Evolutionary conservation across 2,797 vertebrate genomes (phyloP), one percentile per base, ranked within the genome.

Genomic region (Decapterus maruadsi): DNA sequence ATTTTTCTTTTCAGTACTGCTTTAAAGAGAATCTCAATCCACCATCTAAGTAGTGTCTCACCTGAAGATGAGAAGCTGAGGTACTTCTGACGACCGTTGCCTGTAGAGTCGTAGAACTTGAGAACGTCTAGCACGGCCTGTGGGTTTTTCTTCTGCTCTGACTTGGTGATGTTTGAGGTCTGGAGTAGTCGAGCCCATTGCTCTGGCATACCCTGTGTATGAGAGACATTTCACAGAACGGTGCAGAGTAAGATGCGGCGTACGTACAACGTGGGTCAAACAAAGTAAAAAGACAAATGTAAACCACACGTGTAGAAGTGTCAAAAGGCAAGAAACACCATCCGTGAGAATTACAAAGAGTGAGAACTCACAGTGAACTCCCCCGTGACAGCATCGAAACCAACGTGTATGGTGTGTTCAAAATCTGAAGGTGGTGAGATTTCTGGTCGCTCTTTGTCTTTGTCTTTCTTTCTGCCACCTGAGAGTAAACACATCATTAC

Each of bases 131-230:
- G 95, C 80, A 99, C 98, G 43, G 97, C 98, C 94, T 99, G 98
- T 0, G 98, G 98, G 85, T 99, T 99, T 82, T 99, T 99, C 95
- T 99, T 99, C 94, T 99, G 98, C 93, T 99, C 98, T 8, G 96
- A 96, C 91, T 99, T 99, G 29, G 97, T 99, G 92, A 99, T 99
- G 90, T 99, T 99, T 88, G 98, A 99, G 68, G 98, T 99, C 93
- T 99, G 98, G 75, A 99, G 95, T 72, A 99, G 93, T 59, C 97
- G 94, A 80, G 98, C 98, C 98, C 98, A 99, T 72, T 99, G 98
- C 90, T 99, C 98, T 60, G 98, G 98, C 98, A 99, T 99, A 72
- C 98, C 98, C 98, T 99, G 79, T 42, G 54, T 5, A 34, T 14
- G 36, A 60, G 13, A 58, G 64, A 55, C 1, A 46, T n/a, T 38